Conservation (phyloP, 2,888 invertebrate species). For the Tenthredo distinguenda region DNA sequence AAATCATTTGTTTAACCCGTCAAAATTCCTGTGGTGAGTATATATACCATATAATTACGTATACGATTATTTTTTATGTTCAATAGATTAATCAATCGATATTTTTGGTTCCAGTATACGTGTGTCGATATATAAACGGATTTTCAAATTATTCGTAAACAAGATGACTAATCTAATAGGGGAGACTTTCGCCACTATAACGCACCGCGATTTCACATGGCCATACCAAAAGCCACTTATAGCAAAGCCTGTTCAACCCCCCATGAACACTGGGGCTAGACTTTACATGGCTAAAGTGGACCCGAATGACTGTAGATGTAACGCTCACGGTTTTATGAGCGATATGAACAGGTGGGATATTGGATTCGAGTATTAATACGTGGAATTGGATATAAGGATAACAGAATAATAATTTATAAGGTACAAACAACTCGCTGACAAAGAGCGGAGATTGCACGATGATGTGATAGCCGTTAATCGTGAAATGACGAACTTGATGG, state of each 20-base stretch:
- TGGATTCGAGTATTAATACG: not conserved
- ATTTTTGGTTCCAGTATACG: not conserved
- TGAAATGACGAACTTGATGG: conserved; percentile 74
- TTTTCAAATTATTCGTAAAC: conserved; percentile 56
- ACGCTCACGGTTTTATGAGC: conserved; percentile 82
- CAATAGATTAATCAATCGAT: not conserved
- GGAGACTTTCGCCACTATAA: conserved; percentile 79
- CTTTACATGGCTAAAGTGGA: conserved; percentile 80
- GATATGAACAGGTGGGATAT: conserved; percentile 79
- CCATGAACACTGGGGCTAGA: conserved; percentile 78
- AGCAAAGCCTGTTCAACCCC: conserved; percentile 83
- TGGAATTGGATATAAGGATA: not conserved
- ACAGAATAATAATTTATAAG: conserved; percentile 54
- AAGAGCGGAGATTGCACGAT: conserved; percentile 81
- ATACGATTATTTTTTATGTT: not conserved
- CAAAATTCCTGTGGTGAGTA: conserved; percentile 10
- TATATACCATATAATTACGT: not conserved
- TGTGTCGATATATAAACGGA: not conserved
- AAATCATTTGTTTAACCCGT: conserved; percentile 12
- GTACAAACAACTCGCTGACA: conserved; percentile 82
- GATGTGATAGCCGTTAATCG: conserved; percentile 80
- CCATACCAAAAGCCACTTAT: conserved; percentile 81
- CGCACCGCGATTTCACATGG: conserved; percentile 81
- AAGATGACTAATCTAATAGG: conserved; percentile 66
- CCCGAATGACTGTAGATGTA: conserved; percentile 84